Base-by-base conservation (phyloP, 2,888 invertebrate genomes). In the Apamea crenata region DNA sequence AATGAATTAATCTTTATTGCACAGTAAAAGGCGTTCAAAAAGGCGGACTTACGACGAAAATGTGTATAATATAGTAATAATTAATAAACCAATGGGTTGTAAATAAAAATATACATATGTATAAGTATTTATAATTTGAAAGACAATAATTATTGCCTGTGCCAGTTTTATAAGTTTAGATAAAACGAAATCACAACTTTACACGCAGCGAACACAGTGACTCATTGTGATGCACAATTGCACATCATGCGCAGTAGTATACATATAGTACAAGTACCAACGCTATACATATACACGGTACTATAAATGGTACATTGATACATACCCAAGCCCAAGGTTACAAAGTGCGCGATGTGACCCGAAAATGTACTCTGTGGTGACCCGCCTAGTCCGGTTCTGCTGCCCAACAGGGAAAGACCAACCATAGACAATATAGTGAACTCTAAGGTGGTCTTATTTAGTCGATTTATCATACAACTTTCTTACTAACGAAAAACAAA, bases 341-440 rank as follows among this genome's bases (percentile, higher is more conserved):
- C 25, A 29, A 25, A 53, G 25, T 56, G 21, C 16, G 36, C 36
- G 36, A 36, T 36, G 36, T 5, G 5, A 36, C 36, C 36, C 36
- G 36, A n/a, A n/a, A n/a, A n/a, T n/a, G n/a, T n/a, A n/a, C n/a
- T n/a, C n/a, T n/a, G n/a, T n/a, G n/a, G n/a, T n/a, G n/a, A n/a
- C n/a, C n/a, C 40, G n/a, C 21, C 29, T 29, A 44, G 44, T 61
- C 36, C 47, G 7, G 29, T 44, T 29, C 6, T 44, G 5, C n/a
- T 53, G 5, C 21, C 1, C 12, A n/a, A 16, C 4, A 61, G 84
- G 84, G 82, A 74, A 84, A 59, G 0, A 74, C 70, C 75, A n/a
- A 67, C 75, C 84, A 84, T 85, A 84, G 75, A 84, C 67, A 59
- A 71, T 36, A 76, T 8, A 59, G 16, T 0, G n/a, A 21, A 18